Base-by-base conservation (phyloP, 2,113 vertebrate species). In the Pseudorasbora parva region DNA sequence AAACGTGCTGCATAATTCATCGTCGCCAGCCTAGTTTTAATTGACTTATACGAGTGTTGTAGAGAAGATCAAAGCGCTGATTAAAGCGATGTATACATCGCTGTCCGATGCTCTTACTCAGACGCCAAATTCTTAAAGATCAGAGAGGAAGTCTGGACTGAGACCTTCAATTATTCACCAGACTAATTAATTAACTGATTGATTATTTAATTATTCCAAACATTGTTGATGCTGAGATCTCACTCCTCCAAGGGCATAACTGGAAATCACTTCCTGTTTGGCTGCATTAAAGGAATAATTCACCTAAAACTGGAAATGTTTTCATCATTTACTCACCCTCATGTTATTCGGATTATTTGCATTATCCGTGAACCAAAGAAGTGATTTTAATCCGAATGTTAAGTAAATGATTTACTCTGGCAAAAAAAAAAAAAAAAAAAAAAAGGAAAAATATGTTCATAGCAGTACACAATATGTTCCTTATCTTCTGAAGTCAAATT, bases 1-100 rank as follows among this genome's bases (percentile, higher is more conserved):
- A 93, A 94, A 94, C 88, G 89, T 88, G 86, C 88, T 94, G 92
- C 93, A 94, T 95, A 92, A 95, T 95, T 95, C 88, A 94, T 93
- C 88, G 88, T 91, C 88, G 83, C 91, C 90, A 92, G 93, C 92
- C 93, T 91, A 91, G 90, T 93, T 94, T 94, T 95, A 94, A 95
- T 94, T 94, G 93, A 94, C 91, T 94, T 93, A 93, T 92, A 85
- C 90, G 88, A 69, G 90, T 92, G 93, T 93, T 92, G 92, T 93
- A 89, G 88, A 85, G 90, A 88, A 91, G 92, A 95, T 94, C 92
- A 94, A 94, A 93, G 91, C 90, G 84, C 78, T 90, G 92, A 94
- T 94, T 93, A 93, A 93, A 93, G 92, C 91, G 89, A 93, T 89
- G 92, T 95, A 93, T 93, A 94, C 90, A 91, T 93, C 90, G 92